Base-by-base conservation (phyloP, 2,888 invertebrate species). In the Thelaira solivaga region DNA sequence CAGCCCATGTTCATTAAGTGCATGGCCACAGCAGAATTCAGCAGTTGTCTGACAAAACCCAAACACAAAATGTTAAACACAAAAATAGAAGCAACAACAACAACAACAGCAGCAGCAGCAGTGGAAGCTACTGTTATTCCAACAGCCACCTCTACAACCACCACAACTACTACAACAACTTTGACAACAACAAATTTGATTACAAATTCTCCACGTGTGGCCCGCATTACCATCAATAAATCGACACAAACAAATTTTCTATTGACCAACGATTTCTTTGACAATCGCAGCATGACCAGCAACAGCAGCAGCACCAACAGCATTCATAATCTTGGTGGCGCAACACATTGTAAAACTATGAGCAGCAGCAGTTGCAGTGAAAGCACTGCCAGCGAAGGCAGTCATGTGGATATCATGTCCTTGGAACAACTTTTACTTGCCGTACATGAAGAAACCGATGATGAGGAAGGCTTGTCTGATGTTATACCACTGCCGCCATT, bases 351-450 rank as follows among this genome's bases (percentile, higher is more conserved):
- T 5, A 69, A 69, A 47, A 22, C 24, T n/a, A 62, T 22, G 13
- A 53, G 41, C 41, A 76, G 49, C 51, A 72, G 74, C 68, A 79
- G 78, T 51, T 74, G 64, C 41, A 78, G 76, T 62, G 71, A 71
- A 16, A 80, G 77, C 26, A 77, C 67, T 49, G 75, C 74, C 34
- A 71, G 68, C 57, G 76, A 81, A 41, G 79, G 80, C 57, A 73
- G 80, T 45, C 67, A 80, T 55, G 65, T 39, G 13, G 80, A 81
- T 43, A 81, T 82, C 59, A 83, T 85, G 67, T 84, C 82, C 47
- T 82, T 86, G 82, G 84, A 86, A 68, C 85, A 86, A 43, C 73
- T 86, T 76, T 75, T 86, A 80, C 85, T 84, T 51, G 85, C 82
- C 11, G 86, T 86, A 26, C 84, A 81, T 26, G 87, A 86, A 59